phyloP scores from a whole-genome alignment of 2,888 invertebrate species.

The Acronicta aceris region DNA sequence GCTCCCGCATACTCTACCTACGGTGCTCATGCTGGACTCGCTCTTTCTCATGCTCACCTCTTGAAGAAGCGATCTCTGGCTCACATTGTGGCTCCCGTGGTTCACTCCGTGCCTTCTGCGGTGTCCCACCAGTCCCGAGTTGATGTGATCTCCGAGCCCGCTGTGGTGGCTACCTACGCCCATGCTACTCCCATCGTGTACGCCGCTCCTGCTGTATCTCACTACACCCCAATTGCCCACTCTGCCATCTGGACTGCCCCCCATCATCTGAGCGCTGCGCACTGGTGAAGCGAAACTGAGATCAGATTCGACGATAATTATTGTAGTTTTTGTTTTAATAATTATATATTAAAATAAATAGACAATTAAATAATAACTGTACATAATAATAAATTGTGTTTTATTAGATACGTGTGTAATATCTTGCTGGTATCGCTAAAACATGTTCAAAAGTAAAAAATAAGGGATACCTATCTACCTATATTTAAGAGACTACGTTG shows the following conservation, averaged over 20 bases:
- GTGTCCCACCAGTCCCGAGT: constrained; percentile 86
- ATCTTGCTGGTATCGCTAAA: too few relatives aligned
- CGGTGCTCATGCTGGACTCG: constrained; percentile 55
- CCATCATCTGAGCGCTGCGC: constrained; percentile 64
- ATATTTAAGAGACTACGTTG: too few relatives aligned
- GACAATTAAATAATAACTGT: constrained; percentile 72
- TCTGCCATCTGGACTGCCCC: constrained; percentile 73
- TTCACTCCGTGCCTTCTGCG: constrained; percentile 73
- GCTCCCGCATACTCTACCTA: constrained; percentile 57
- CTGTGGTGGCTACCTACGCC: constrained; percentile 62
- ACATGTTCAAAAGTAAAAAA: too few relatives aligned
- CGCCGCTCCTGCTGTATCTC: constrained; percentile 69
- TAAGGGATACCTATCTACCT: too few relatives aligned
- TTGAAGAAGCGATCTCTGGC: constrained; percentile 72
- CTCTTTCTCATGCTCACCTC: constrained; percentile 61
- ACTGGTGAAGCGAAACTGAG: constrained; percentile 71
- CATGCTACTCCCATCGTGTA: constrained; percentile 67
- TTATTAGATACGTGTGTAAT: constrained; percentile 5
- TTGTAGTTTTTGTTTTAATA: constrained; percentile 82
- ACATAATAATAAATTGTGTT: constrained; percentile 21
- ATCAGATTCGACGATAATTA: constrained; percentile 66
- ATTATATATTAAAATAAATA: constrained; percentile 76
- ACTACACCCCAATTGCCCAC: constrained; percentile 71
- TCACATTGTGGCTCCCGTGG: constrained; percentile 63
- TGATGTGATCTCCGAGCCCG: constrained; percentile 70